Evolutionary conservation across 2,888 invertebrate genomes (phyloP).

Genomic region (Chrysopilus asiliformis): DNA sequence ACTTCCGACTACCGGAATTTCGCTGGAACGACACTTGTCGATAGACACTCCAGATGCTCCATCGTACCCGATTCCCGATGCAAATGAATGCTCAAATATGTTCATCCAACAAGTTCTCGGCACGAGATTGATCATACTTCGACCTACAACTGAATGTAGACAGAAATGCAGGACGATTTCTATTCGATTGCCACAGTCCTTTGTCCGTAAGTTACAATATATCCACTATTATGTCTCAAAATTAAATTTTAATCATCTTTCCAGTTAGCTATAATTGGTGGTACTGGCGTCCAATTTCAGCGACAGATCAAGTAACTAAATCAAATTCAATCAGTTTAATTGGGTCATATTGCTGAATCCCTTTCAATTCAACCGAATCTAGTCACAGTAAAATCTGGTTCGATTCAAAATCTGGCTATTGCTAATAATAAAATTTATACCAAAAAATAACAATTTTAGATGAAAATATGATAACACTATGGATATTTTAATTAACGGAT

Average conservation of each 20-base stretch:
- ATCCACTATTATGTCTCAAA: not conserved
- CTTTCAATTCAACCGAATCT: slow-evolving; percentile 8
- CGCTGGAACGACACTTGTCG: slow-evolving; percentile 61
- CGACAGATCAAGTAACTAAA: slow-evolving; percentile 44
- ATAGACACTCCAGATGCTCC: slow-evolving; percentile 57
- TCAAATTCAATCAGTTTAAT: slow-evolving; percentile 47
- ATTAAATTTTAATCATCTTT: slow-evolving; percentile 19
- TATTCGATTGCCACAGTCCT: slow-evolving; percentile 53
- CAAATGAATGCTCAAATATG: slow-evolving; percentile 71
- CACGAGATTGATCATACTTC: slow-evolving; percentile 52
- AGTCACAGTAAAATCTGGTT: slow-evolving; percentile 7
- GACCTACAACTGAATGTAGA: slow-evolving; percentile 65
- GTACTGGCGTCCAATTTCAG: slow-evolving; percentile 58
- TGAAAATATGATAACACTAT: no score
- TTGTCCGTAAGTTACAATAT: slow-evolving; percentile 72
- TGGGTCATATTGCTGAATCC: slow-evolving; percentile 48
- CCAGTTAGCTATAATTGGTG: slow-evolving; percentile 65
- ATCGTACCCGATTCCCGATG: slow-evolving; percentile 57
- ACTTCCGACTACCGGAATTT: slow-evolving; percentile 58
- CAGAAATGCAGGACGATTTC: slow-evolving; percentile 57
- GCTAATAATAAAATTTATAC: not conserved
- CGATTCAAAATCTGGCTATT: not conserved
- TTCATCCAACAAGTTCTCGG: slow-evolving; percentile 63
- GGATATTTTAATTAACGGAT: no score
- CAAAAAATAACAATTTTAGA: no score